These are phyloP conservation scores for Pseudococcus jackbeardsleyi DNA, from an alignment of 2,888 invertebrate genomes.

Conservation along the genomic window DNA sequence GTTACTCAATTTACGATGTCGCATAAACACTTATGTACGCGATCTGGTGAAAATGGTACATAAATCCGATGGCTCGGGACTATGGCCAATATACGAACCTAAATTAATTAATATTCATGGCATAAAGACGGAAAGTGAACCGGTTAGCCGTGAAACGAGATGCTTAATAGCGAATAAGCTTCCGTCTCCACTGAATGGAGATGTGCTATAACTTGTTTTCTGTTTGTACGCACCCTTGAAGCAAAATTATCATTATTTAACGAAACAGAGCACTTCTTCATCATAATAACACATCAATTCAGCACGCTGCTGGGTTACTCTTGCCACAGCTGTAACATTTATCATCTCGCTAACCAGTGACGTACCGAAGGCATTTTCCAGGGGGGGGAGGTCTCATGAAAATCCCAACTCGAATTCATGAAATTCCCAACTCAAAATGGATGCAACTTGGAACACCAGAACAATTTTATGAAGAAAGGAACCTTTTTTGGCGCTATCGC, in stretches of 20 bases:
- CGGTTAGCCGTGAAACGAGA: conserved; percentile 49
- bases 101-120: conserved; percentile 41
- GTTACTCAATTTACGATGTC: background rate
- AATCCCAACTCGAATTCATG: too few species aligned
- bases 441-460: too few species aligned
- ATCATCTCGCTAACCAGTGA: too few species aligned
- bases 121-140: conserved; percentile 45
- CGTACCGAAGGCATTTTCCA: too few species aligned
- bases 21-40: background rate
- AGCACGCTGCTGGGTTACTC: background rate
- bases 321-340: background rate
- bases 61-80: background rate
- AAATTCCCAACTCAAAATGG: too few species aligned
- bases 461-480: too few species aligned
- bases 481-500: too few species aligned
- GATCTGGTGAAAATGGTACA: background rate
- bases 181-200: conserved; percentile 43
- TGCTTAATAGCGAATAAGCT: conserved; percentile 40
- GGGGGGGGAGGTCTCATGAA: too few species aligned
- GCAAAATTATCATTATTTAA: conserved; percentile 45
- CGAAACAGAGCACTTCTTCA: conserved; percentile 25
- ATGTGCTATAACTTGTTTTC: conserved; percentile 49
- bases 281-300: background rate
- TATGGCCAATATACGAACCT: background rate
- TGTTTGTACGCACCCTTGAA: conserved; percentile 43